A percentile compares a stretch with the other conserved stretches of the same genome.
phyloP scores from a whole-genome alignment of 2,888 invertebrate species.

The Leptura quadrifasciata region DNA sequence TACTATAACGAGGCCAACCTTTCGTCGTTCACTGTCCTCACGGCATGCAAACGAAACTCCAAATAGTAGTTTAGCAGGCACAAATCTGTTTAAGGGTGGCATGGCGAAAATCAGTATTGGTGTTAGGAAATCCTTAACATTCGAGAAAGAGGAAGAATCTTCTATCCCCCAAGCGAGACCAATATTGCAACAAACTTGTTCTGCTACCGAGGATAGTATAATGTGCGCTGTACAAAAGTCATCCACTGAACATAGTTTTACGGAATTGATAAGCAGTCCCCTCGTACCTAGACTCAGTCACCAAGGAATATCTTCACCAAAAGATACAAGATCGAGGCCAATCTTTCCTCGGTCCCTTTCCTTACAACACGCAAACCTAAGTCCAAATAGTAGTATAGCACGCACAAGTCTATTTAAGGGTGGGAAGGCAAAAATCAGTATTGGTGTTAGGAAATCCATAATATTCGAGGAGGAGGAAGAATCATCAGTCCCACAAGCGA shows the following conservation, averaged over 20 bases:
- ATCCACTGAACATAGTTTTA: too few relatives aligned
- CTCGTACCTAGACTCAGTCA: too few relatives aligned
- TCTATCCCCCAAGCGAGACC: slow-evolving; percentile 56
- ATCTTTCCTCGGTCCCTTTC: too few relatives aligned
- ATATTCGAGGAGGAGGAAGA: slow-evolving; percentile 57
- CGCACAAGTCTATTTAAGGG: slow-evolving; percentile 75
- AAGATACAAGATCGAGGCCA: too few relatives aligned
- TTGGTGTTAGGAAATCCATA: slow-evolving; percentile 71
- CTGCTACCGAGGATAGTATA: slow-evolving; percentile 87
- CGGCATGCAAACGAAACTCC: slow-evolving; percentile 70
- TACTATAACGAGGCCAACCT: slow-evolving; percentile 70
- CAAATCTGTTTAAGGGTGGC: slow-evolving; percentile 74
- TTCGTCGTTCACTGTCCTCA: slow-evolving; percentile 75
- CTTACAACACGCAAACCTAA: too few relatives aligned
- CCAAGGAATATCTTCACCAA: too few relatives aligned
- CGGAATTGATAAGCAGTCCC: too few relatives aligned
- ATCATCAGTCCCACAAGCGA: slow-evolving; percentile 53
- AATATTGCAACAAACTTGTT: slow-evolving; percentile 72
- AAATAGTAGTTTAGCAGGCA: slow-evolving; percentile 72
- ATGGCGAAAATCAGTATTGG: slow-evolving; percentile 63
- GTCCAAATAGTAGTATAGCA: slow-evolving; percentile 71
- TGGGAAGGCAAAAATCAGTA: slow-evolving; percentile 60
- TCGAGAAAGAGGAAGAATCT: slow-evolving; percentile 55
- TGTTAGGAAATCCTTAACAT: slow-evolving; percentile 71
- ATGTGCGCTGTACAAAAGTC: slow-evolving; percentile 85